A percentile compares a stretch with the other conserved stretches of the same genome.
phyloP scores from a whole-genome alignment of 2,797 vertebrate genomes.

The Tapera naevia region DNA sequence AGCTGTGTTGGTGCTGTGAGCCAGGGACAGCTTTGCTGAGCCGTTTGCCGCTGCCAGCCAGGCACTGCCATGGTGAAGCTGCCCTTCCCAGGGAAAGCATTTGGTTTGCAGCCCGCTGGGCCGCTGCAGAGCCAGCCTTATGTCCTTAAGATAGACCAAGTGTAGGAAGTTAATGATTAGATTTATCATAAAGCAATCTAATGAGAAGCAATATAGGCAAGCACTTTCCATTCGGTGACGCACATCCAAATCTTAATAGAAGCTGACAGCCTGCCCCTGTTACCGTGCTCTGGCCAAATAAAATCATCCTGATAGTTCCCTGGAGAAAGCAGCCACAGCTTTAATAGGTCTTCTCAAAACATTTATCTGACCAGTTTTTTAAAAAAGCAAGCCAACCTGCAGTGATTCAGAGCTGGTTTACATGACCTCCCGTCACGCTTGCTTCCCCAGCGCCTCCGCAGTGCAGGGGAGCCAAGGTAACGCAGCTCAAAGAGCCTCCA shows the following conservation, averaged over 20 bases:
- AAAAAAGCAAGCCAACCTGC: not conserved
- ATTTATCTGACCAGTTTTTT: not conserved
- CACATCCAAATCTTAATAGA: not conserved
- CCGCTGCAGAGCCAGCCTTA: not conserved
- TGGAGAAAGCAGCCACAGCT: not conserved
- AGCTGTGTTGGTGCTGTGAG: fast-evolving
- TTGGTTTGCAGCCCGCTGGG: not conserved
- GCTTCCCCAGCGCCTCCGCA: not conserved
- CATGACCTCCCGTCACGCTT: not conserved
- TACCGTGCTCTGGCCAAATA: not conserved
- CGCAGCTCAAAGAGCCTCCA: fast-evolving
- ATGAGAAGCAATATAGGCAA: not conserved
- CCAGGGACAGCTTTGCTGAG: fast-evolving
- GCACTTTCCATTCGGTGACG: not conserved
- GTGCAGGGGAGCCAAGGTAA: not conserved
- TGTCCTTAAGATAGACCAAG: not conserved
- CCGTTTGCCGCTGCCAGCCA: fast-evolving
- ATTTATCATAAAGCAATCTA: conserved; percentile 21
- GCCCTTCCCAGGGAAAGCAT: not conserved
- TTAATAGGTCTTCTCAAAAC: not conserved
- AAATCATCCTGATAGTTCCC: conserved; percentile 24
- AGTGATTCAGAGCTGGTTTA: not conserved
- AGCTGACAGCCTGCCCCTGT: conserved; percentile 27
- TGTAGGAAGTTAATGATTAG: not conserved
- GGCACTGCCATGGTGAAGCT: fast-evolving